Evolutionary conservation across 2,113 vertebrate species (phyloP).

Genomic region (Calonectris borealis): DNA sequence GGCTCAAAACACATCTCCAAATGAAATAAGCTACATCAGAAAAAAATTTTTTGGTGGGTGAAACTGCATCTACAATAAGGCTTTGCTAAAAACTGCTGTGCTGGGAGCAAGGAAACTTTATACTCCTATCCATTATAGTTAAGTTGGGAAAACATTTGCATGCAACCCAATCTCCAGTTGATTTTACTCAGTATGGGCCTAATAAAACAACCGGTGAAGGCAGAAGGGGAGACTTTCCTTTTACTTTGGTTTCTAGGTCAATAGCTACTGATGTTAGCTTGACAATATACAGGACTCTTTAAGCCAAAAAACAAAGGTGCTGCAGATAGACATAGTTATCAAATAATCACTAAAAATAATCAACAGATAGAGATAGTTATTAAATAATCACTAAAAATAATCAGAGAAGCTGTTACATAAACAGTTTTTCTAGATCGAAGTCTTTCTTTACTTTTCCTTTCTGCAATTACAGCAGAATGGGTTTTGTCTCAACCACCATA

Average conservation of each 20-base stretch:
- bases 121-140: not conserved
- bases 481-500: not conserved
- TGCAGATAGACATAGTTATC: not conserved
- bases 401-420: not conserved
- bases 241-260: not conserved
- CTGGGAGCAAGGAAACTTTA: not conserved
- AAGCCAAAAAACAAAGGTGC: not conserved
- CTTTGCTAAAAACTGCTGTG: not conserved
- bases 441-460: not conserved
- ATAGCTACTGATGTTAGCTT: not conserved
- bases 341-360: not conserved
- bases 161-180: not conserved
- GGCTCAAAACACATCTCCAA: not conserved
- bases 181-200: not conserved
- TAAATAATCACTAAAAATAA: not conserved
- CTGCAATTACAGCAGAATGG: not conserved
- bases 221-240: not conserved
- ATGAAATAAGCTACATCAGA: not conserved
- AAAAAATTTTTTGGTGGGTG: not conserved
- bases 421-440: not conserved
- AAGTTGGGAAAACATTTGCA: not conserved
- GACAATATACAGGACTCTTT: not conserved
- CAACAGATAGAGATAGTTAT: not conserved
- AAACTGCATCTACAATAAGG: not conserved
- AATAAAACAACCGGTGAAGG: not conserved